A percentile compares a stretch with the other conserved stretches of the same genome.
Conservation (phyloP, 2,797 vertebrate species). For the Lophotriccus pileatus region DNA sequence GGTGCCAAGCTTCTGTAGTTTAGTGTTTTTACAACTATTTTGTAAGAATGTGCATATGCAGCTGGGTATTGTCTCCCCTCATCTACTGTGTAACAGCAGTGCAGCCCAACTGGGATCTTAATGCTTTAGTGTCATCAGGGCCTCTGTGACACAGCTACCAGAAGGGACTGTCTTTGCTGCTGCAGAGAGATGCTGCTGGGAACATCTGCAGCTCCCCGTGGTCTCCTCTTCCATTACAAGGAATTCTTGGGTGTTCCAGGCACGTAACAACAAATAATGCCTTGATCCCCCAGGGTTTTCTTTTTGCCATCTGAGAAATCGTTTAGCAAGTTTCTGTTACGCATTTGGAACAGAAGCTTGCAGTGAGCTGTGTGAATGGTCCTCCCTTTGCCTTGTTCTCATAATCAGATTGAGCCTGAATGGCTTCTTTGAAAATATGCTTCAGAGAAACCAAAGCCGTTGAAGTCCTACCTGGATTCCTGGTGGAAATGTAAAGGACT, state of each 20-base stretch:
- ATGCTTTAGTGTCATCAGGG: fast-evolving
- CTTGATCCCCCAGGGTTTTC: background rate
- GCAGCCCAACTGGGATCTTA: background rate
- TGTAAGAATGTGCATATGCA: background rate
- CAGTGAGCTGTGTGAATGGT: background rate
- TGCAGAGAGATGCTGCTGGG: background rate
- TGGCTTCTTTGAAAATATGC: background rate
- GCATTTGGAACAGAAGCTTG: background rate
- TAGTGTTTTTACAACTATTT: background rate
- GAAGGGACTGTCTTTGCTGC: background rate
- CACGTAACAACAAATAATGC: background rate
- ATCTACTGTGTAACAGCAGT: background rate
- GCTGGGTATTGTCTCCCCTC: background rate
- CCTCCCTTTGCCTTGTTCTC: background rate
- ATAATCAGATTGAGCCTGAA: background rate
- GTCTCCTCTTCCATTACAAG: background rate
- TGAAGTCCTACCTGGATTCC: background rate
- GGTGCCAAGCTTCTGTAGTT: background rate
- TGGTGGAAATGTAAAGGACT: background rate
- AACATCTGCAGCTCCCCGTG: background rate
- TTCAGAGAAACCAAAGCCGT: background rate
- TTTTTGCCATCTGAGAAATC: background rate
- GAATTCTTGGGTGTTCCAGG: background rate
- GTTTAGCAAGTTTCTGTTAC: background rate
- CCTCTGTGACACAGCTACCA: background rate